These are phyloP conservation scores for Parasteatoda tepidariorum DNA, from an alignment of 1,140 invertebrate genomes.

Conservation along the genomic window DNA sequence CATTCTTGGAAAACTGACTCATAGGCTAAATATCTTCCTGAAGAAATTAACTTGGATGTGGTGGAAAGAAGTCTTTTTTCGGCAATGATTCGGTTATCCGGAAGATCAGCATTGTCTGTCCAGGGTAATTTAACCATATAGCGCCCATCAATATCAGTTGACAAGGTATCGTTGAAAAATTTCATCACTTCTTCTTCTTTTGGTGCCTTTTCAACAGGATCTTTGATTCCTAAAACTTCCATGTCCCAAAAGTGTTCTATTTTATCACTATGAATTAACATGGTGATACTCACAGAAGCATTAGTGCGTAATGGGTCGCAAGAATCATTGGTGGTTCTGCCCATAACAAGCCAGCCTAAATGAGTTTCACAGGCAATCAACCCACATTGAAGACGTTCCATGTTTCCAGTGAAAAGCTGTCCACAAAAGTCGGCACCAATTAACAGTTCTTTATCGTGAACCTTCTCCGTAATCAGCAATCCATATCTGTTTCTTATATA, in stretches of 20 bases:
- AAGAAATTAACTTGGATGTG: background rate
- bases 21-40: constrained; percentile 1
- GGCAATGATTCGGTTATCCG: background rate
- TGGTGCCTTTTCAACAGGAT: background rate
- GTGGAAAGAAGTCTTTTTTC: background rate
- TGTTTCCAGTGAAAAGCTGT: background rate
- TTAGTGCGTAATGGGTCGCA: background rate
- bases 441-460: background rate
- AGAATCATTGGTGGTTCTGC: background rate
- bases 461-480: background rate
- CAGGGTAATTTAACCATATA: constrained; percentile 2
- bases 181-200: background rate
- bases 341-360: background rate
- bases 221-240: constrained; percentile 11
- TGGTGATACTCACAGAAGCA: background rate
- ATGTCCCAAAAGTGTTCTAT: background rate
- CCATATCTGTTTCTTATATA: background rate
- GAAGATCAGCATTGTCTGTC: background rate
- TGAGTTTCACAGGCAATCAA: background rate
- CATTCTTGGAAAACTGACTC: background rate
- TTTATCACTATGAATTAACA: background rate
- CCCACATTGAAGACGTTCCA: background rate
- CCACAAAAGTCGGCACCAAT: background rate
- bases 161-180: constrained; percentile 9
- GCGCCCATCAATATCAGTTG: background rate